Evolutionary conservation across 2,113 vertebrate species (phyloP).

Genomic region (Centrocercus urophasianus): DNA sequence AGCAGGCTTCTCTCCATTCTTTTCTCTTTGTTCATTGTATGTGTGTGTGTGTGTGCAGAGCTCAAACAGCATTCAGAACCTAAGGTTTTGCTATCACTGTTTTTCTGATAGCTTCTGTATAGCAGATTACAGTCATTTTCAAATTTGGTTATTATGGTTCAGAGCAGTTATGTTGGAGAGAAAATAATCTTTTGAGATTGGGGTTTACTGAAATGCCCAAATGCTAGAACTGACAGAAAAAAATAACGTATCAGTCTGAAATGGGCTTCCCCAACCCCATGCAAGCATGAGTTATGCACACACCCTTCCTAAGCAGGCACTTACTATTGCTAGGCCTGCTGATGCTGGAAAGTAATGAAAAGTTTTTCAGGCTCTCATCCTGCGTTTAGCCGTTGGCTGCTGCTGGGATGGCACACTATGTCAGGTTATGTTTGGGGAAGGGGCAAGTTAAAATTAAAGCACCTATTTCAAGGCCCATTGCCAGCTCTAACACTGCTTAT

Average conservation of each 20-base stretch:
- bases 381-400: neutral
- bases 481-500: neutral
- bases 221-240: neutral
- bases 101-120: neutral
- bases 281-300: no score
- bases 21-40: neutral
- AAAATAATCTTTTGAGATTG: neutral
- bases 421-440: neutral
- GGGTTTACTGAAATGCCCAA: neutral
- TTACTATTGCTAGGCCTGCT: neutral
- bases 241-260: neutral
- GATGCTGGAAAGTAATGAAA: neutral
- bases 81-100: neutral
- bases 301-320: neutral
- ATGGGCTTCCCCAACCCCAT: neutral
- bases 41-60: neutral
- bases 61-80: neutral
- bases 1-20: neutral
- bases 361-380: neutral
- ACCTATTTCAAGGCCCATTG: neutral
- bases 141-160: neutral
- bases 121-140: neutral
- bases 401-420: neutral
- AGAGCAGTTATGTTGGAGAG: neutral
- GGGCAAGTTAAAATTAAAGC: rapidly evolving